Evolutionary conservation across 2,888 invertebrate genomes (phyloP), one percentile per base, ranked within the genome.

Genomic region (Ichneumoninae sp.): DNA sequence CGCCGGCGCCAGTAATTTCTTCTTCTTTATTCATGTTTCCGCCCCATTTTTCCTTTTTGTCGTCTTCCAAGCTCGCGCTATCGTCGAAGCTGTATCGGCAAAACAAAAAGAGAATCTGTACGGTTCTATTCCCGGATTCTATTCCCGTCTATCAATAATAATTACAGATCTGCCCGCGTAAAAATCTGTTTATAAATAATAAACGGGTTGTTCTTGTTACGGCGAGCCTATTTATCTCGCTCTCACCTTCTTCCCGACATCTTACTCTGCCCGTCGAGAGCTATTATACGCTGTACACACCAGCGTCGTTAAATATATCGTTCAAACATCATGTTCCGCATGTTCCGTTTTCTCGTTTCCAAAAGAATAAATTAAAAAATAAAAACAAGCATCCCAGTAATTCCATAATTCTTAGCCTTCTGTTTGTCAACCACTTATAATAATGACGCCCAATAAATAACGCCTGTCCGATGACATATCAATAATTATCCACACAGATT

Each of bases 161-260:
- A 85, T 85, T 85, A 85, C 57, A 83, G 75, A 68, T 77, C 80
- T 50, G 30, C 47, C 66, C 71, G 63, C 16, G 30, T 63, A 80
- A 54, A 83, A 71, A 76, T 76, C 57, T 68, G 71, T 79, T 85
- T 79, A 79, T 75, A 85, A 82, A 76, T 85, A 82, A 85, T 85
- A 82, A 82, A 85, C 71, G 75, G 75, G 82, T 76, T 69, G 75
- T 73, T 82, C 85, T 75, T 79, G 85, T 82, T 82, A 75, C 82
- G 70, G 79, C 79, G 66, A 71, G 50, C 65, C 74, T 69, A 54
- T 78, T 69, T 69, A 81, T 57, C n/a, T 30, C 68, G 66, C 57
- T 84, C 77, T 81, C 57, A 69, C 83, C 68, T 60, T 73, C 65
- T 50, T 81, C 44, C 13, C 69, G n/a, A 22, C 57, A 30, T 10